Base-by-base conservation (phyloP, 2,113 vertebrate genomes). In the Phylloscopus whistleri region DNA sequence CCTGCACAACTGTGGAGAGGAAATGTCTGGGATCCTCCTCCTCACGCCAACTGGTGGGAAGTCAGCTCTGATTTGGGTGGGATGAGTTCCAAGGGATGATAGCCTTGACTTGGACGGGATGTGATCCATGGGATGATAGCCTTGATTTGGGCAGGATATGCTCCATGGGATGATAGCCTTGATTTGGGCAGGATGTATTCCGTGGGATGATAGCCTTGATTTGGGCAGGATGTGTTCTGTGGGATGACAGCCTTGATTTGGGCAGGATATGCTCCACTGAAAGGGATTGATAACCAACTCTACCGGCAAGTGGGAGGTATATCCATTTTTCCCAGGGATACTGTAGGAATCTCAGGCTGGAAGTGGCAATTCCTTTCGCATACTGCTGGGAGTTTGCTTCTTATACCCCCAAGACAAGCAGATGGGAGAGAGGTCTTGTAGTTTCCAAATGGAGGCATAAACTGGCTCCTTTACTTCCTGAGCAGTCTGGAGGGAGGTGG, bases 231-330 rank as follows among this genome's bases (percentile, higher is more conserved):
- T 39, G 11, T 15, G 37, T 4, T 76, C 35, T 44, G 16, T 9
- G 52, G 72, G 72, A 77, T 37, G 17, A 44, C 8, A 33, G 27
- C 33, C 52, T 67, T 43, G 64, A n/a, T 74, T 22, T 2, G 21
- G 33, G 41, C 19, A 30, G 3, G 16, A 58, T 23, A 26, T 0
- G 0, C 13, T 52, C 13, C 44, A 16, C 28, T 0, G 4, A 49
- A 68, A 73, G 30, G 20, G 63, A 21, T 0, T 13, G 39, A 51
- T 19, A 69, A 31, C 19, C 28, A 62, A 0, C 24, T 48, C 28
- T 39, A 3, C 33, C 0, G 0, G n/a, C 4, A 4, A 43, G 27
- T 0, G 3, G 68, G 43, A 64, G 55, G n/a, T 23, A 11, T 1
- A 2, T 35, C 48, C 5, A 6, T 52, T 58, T 93, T 66, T 62